Percentiles rank a stretch among this genome's conserved stretches.
Evolutionary conservation across 2,888 invertebrate genomes (phyloP).

Genomic region (Eilema griseolum): DNA sequence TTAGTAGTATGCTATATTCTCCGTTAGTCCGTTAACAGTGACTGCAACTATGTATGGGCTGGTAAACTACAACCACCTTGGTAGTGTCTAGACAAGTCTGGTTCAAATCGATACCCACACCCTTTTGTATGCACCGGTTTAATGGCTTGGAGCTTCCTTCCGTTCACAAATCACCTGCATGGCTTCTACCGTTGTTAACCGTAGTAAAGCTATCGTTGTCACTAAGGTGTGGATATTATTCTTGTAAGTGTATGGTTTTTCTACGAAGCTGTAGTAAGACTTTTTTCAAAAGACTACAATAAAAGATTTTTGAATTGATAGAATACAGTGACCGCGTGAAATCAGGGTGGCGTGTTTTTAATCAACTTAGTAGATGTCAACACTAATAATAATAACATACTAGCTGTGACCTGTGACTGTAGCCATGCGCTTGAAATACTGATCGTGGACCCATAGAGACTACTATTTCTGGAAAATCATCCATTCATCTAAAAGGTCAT

Average conservation of each 20-base stretch:
- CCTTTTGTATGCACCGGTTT: background rate
- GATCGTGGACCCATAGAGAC: no score
- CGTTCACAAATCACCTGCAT: constrained; percentile 3
- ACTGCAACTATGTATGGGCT: no score
- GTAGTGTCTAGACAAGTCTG: constrained; percentile 7
- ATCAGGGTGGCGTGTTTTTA: no score
- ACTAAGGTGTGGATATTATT: background rate
- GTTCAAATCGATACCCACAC: constrained; percentile 7
- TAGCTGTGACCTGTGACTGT: no score
- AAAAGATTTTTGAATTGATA: background rate
- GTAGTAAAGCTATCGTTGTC: background rate
- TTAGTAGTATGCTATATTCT: no score
- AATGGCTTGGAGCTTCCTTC: constrained; percentile 14
- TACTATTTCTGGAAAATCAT: no score
- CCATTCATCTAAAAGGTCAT: no score
- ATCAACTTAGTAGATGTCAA: background rate
- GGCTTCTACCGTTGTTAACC: background rate
- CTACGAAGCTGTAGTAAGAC: no score
- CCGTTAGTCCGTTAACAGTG: no score
- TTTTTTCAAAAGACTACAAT: no score
- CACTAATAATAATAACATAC: background rate
- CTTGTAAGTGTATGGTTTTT: background rate
- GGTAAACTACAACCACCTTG: background rate
- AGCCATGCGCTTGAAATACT: no score
- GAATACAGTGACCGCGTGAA: background rate